phyloP scores from a whole-genome alignment of 2,888 invertebrate genomes.

The Lochmaea crataegi region DNA sequence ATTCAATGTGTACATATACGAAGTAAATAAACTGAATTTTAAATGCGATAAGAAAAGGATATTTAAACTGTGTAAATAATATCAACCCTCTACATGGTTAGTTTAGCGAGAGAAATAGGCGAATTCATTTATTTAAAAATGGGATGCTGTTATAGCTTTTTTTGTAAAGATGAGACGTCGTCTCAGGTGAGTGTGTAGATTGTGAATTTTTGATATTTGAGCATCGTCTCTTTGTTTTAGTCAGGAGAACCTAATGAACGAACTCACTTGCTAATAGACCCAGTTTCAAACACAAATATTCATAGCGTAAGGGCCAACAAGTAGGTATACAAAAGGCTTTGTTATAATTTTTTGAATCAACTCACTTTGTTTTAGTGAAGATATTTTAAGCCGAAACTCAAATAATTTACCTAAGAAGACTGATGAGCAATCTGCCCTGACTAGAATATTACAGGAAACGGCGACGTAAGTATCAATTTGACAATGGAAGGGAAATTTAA shows the following conservation, averaged over 20 bases:
- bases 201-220: not conserved
- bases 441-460: conserved; percentile 89
- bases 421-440: conserved; percentile 92
- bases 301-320: conserved; percentile 71
- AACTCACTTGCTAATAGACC: conserved; percentile 83
- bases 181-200: conserved; percentile 69
- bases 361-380: conserved; percentile 68
- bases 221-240: conserved; percentile 56
- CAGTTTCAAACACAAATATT: conserved; percentile 78
- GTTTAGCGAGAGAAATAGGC: conserved; percentile 20
- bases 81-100: conserved; percentile 31
- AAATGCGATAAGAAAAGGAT: conserved; percentile 25
- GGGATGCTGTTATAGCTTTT: conserved; percentile 79
- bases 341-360: conserved; percentile 22
- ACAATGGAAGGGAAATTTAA: not conserved
- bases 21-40: conserved; percentile 37
- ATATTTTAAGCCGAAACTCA: conserved; percentile 72
- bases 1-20: conserved; percentile 13
- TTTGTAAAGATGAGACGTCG: conserved; percentile 76
- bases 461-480: conserved; percentile 77
- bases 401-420: conserved; percentile 79
- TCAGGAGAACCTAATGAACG: conserved; percentile 77
- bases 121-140: conserved; percentile 58
- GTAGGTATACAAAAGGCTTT: conserved; percentile 56
- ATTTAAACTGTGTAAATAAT: not conserved